phyloP scores from a whole-genome alignment of 1,140 invertebrate species.

The Mamestra configurata region DNA sequence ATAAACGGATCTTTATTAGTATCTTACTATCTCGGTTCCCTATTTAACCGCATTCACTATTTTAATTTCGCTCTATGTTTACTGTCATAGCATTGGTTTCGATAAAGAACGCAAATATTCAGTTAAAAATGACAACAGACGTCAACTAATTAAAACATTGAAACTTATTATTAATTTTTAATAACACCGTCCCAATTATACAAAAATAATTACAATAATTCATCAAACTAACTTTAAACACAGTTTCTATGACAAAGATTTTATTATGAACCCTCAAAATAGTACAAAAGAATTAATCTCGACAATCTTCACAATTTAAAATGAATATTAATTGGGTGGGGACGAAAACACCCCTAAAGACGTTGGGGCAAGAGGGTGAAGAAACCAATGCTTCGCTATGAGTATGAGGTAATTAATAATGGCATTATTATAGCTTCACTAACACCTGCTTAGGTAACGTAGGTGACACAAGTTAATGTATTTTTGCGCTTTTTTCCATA shows the following conservation, averaged over 20 bases:
- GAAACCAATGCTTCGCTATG: background rate
- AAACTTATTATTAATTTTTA: slow-evolving; percentile 56
- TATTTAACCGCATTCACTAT: background rate
- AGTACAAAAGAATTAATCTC: slow-evolving; percentile 77
- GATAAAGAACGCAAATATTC: background rate
- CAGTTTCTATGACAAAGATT: slow-evolving; percentile 70
- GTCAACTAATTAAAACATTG: slow-evolving; percentile 62
- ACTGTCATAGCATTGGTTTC: too few species aligned
- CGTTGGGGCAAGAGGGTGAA: slow-evolving; percentile 7
- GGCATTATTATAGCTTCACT: background rate
- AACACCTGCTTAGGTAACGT: background rate
- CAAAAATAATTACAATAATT: slow-evolving; percentile 71
- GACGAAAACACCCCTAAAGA: slow-evolving; percentile 69
- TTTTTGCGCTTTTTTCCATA: too few species aligned
- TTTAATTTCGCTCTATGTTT: background rate
- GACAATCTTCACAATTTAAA: slow-evolving; percentile 72
- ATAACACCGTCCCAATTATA: slow-evolving; percentile 51
- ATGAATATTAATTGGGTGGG: slow-evolving; percentile 80
- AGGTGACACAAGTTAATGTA: too few species aligned
- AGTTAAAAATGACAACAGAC: background rate
- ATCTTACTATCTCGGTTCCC: too few species aligned
- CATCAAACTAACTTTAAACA: slow-evolving; percentile 68
- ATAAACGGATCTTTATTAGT: too few species aligned
- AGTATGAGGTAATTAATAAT: slow-evolving; percentile 8
- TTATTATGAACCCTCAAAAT: slow-evolving; percentile 69